A percentile compares a stretch with the other conserved stretches of the same genome.
Conservation (phyloP, 2,888 invertebrate genomes). For the Hybos culiciformis region DNA sequence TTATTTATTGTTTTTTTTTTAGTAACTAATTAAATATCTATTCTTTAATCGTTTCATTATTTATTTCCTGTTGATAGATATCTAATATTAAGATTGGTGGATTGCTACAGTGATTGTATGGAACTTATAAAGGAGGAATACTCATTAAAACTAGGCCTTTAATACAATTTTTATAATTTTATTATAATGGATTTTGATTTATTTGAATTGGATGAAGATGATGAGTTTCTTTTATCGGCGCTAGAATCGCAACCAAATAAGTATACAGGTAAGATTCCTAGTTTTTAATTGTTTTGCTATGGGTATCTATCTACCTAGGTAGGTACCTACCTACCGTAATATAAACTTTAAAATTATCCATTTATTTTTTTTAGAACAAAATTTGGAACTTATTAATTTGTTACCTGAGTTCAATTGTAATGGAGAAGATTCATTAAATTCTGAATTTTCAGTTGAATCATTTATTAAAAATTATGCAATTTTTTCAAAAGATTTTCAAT, state of each 20-base stretch:
- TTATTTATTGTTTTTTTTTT: no score
- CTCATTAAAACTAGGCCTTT: no score
- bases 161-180: no score
- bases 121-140: no score
- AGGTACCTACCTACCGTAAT: no score
- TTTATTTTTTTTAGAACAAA: slow-evolving; percentile 11
- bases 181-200: slow-evolving; percentile 31
- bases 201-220: slow-evolving; percentile 33
- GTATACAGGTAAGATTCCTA: background rate
- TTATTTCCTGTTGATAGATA: no score
- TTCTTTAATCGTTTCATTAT: no score
- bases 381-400: slow-evolving; percentile 11
- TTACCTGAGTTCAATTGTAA: slow-evolving; percentile 28
- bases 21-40: no score
- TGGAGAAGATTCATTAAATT: slow-evolving; percentile 24
- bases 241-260: no score
- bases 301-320: no score
- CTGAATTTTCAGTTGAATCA: slow-evolving; percentile 21
- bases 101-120: no score
- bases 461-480: slow-evolving; percentile 25
- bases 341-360: background rate
- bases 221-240: slow-evolving; percentile 24
- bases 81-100: no score
- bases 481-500: slow-evolving; percentile 5
- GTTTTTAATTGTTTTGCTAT: background rate